Evolutionary conservation across 2,113 vertebrate genomes (phyloP).

Genomic region (Amphiprion percula): DNA sequence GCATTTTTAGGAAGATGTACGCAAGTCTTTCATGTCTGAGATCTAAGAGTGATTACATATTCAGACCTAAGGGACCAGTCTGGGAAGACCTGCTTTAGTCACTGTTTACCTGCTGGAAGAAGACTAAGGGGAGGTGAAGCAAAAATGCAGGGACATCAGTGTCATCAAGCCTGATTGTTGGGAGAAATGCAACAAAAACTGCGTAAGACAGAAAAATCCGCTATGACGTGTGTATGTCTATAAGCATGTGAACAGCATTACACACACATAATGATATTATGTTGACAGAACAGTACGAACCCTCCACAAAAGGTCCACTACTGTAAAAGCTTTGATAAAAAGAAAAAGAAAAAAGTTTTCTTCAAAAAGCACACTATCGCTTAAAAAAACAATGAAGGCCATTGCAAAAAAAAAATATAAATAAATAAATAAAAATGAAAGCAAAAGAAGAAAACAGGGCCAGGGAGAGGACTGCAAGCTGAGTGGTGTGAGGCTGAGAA

Average conservation of each 20-base stretch:
- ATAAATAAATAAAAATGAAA: slow-evolving; percentile 51
- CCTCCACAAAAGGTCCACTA: slow-evolving; percentile 4
- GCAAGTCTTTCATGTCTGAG: slow-evolving; percentile 82
- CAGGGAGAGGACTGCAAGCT: slow-evolving; percentile 71
- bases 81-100: slow-evolving; percentile 69
- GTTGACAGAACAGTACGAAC: slow-evolving; percentile 18
- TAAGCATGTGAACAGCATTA: slow-evolving; percentile 7
- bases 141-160: slow-evolving; percentile 42
- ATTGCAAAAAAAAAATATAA: slow-evolving; percentile 35
- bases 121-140: slow-evolving; percentile 40
- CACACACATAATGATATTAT: neutral
- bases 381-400: slow-evolving; percentile 58
- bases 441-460: slow-evolving; percentile 74
- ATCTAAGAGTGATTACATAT: slow-evolving; percentile 82
- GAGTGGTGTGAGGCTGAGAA: slow-evolving; percentile 79
- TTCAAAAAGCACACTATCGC: slow-evolving; percentile 49
- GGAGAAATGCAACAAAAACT: neutral
- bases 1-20: slow-evolving; percentile 73
- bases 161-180: slow-evolving; percentile 51
- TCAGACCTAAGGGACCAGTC: slow-evolving; percentile 76
- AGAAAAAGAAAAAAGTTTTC: slow-evolving; percentile 45
- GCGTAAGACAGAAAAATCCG: neutral
- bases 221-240: neutral
- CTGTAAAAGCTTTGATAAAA: slow-evolving; percentile 29
- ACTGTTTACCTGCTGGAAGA: slow-evolving; percentile 74